Evolutionary conservation across 2,888 invertebrate species (phyloP), one percentile per base, ranked within the genome.

Genomic region (Antheraea yamamai): DNA sequence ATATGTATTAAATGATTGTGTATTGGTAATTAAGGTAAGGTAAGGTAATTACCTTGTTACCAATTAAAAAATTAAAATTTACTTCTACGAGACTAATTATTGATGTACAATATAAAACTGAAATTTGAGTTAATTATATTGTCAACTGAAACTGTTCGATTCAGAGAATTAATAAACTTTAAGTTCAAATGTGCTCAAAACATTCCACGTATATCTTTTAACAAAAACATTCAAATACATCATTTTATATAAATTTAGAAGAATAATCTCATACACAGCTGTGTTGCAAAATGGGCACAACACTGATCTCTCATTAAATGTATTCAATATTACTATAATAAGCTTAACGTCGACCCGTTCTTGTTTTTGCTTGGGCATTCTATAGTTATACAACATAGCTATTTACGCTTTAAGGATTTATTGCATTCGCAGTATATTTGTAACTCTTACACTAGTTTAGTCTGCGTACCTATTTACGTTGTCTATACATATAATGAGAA

Each of bases 291-390:
- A 20, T 30, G 10, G 72, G 47, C 58, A 64, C 14, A 72, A 72
- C 64, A 26, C 64, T 51, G 30, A 66, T 66, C 30, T 61, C 16
- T 66, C 64, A 66, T 30, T 66, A 30, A 66, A 66, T 66, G 64
- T 30, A 66, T 66, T 66, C 16, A 66, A 66, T 16, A 16, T 66
- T 16, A 66, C 14, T 16, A 14, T 66, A 30, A 30, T 16, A 30
- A 26, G 64, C 16, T 66, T 66, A 66, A 26, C 14, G 16, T 30
- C 16, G 30, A 26, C 64, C 64, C 26, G 26, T 66, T 66, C 64
- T 16, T 30, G 61, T 66, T 66, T 66, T 66, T 66, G 30, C 64
- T 30, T 66, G 64, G 20, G 16, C 30, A 66, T 30, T 66, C 14
- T 64, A 64, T 64, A 64, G 64, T 55, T 20, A 55, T 61, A 61